Conservation (phyloP, 2,113 vertebrate species). For the Probosciger aterrimus region DNA sequence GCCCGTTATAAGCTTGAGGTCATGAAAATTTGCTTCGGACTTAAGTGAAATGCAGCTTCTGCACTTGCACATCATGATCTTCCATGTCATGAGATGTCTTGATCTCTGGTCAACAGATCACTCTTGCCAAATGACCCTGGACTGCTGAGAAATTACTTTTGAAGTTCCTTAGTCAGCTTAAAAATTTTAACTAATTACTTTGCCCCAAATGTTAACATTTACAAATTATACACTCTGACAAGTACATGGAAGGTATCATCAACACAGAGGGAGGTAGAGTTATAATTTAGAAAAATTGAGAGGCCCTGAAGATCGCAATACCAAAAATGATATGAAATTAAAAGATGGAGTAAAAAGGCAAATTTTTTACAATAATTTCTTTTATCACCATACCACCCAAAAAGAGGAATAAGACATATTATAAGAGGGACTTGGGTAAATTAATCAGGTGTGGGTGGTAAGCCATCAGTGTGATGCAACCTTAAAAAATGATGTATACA, state of each 20-base stretch:
- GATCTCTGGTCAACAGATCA: background rate
- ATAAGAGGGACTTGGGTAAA: background rate
- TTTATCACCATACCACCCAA: background rate
- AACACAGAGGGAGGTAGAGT: rapidly evolving
- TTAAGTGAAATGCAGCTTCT: background rate
- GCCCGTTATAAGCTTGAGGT: background rate
- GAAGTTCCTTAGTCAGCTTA: background rate
- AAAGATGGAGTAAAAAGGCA: background rate
- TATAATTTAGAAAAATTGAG: background rate
- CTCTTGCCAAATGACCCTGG: background rate
- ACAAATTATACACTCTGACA: background rate
- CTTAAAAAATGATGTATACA: rapidly evolving
- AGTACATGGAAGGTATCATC: background rate
- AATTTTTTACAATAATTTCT: background rate
- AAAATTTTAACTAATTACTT: background rate
- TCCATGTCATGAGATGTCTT: background rate
- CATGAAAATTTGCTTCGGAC: background rate
- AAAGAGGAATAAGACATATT: background rate
- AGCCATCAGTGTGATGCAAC: background rate
- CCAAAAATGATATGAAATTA: background rate
- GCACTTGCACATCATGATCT: background rate
- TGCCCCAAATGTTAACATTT: background rate
- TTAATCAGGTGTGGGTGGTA: background rate
- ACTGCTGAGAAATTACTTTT: background rate
- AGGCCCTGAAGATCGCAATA: background rate